A percentile compares a stretch with the other conserved stretches of the same genome.
These are phyloP conservation scores for Hyaena hyaena DNA, from an alignment of 2,113 vertebrate species.

Conservation along the genomic window DNA sequence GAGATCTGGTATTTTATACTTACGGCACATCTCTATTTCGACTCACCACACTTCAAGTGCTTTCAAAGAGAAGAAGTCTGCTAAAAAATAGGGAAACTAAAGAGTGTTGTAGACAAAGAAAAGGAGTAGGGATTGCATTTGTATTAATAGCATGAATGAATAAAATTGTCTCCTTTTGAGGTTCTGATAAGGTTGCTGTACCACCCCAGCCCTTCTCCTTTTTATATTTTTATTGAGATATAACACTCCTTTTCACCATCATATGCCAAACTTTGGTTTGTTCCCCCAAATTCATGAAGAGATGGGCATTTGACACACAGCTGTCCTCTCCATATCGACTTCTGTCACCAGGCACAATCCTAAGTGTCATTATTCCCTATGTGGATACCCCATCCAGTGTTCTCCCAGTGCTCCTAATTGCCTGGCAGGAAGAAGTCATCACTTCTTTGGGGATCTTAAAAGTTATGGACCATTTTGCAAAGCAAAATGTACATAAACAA, in stretches of 20 bases:
- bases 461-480: not conserved
- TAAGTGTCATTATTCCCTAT: not conserved
- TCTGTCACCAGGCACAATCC: not conserved
- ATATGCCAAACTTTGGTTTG: not conserved
- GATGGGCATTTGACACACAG: not conserved
- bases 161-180: not conserved
- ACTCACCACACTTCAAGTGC: not conserved
- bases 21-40: not conserved
- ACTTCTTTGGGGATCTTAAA: not conserved
- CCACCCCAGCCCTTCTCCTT: not conserved
- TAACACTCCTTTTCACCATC: not conserved
- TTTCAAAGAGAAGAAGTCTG: not conserved
- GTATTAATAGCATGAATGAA: not conserved
- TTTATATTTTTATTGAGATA: not conserved
- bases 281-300: not conserved
- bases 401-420: not conserved
- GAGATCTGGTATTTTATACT: not conserved
- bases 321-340: not conserved
- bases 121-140: not conserved
- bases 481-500: not conserved
- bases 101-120: not conserved
- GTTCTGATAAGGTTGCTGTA: not conserved
- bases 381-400: not conserved
- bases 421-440: not conserved
- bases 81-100: not conserved